Percentiles rank a stretch among this genome's conserved stretches.
phyloP scores from a whole-genome alignment of 2,888 invertebrate species.

The Quadriops clusia region DNA sequence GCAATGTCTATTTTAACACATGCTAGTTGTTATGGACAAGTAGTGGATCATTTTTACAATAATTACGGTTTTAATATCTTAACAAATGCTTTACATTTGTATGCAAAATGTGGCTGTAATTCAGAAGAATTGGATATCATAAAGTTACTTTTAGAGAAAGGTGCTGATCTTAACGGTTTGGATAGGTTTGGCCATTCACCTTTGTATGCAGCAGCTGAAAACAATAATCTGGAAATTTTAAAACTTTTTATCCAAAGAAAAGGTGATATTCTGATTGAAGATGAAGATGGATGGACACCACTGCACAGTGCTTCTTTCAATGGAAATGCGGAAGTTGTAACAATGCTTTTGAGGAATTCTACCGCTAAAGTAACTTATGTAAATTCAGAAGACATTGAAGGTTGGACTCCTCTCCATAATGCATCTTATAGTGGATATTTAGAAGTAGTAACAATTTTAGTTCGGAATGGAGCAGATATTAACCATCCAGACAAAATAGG shows the following conservation, averaged over 20 bases:
- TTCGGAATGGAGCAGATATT: not conserved
- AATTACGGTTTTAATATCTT: not conserved
- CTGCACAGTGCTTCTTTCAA: not conserved
- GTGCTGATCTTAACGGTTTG: too few relatives aligned
- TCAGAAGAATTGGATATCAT: too few relatives aligned
- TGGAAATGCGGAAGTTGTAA: not conserved
- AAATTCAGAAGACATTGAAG: not conserved
- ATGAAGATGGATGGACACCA: not conserved
- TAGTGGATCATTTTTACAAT: not conserved
- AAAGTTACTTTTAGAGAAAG: too few relatives aligned
- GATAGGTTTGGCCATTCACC: not conserved
- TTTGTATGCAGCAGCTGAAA: not conserved
- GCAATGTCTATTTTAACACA: too few relatives aligned
- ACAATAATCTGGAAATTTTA: not conserved
- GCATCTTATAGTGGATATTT: not conserved
- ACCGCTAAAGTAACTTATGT: not conserved
- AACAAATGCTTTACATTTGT: constrained; percentile 1
- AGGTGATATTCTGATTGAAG: not conserved
- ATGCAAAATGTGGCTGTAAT: not conserved
- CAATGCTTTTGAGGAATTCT: not conserved
- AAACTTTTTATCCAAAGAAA: not conserved
- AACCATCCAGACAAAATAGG: not conserved
- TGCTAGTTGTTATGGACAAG: too few relatives aligned
- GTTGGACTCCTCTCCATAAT: not conserved
- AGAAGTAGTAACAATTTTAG: not conserved